Percentiles rank a stretch among this genome's conserved stretches.
Evolutionary conservation across 2,888 invertebrate species (phyloP).

Genomic region (Colletes collaris): DNA sequence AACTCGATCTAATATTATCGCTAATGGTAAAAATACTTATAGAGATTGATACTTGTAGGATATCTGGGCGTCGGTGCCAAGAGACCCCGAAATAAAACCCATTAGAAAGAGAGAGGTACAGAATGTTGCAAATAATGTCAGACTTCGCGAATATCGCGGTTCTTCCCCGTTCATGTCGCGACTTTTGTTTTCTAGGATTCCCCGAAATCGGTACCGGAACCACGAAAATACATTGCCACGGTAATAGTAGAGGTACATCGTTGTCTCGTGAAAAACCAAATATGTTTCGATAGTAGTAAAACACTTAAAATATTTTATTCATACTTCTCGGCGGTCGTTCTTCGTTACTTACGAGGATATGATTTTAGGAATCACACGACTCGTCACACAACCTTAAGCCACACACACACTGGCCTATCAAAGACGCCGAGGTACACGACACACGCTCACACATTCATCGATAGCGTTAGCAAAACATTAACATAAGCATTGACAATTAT

Average conservation of each 20-base stretch:
- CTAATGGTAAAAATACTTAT: neutral
- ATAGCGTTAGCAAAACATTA: neutral
- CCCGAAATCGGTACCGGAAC: neutral
- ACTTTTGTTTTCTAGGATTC: constrained; percentile 19
- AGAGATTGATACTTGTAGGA: constrained; percentile 42
- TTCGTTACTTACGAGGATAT: neutral
- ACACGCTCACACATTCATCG: neutral
- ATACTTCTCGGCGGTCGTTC: neutral
- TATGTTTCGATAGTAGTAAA: neutral
- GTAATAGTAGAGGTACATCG: constrained; percentile 6
- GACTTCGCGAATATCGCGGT: neutral
- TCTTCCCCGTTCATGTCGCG: neutral
- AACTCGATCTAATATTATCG: neutral
- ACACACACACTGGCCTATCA: neutral
- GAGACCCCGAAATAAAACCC: constrained; percentile 41
- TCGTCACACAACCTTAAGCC: neutral
- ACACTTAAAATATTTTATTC: neutral
- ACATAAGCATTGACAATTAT: constrained; percentile 8
- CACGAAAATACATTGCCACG: neutral
- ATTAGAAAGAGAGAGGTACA: constrained; percentile 51
- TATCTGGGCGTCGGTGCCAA: constrained; percentile 52
- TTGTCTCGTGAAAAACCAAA: neutral
- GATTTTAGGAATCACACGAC: constrained; percentile 29
- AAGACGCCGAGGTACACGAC: constrained; percentile 37
- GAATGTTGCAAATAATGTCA: neutral